phyloP scores from a whole-genome alignment of 2,797 vertebrate genomes.

The Dermochelys coriacea region DNA sequence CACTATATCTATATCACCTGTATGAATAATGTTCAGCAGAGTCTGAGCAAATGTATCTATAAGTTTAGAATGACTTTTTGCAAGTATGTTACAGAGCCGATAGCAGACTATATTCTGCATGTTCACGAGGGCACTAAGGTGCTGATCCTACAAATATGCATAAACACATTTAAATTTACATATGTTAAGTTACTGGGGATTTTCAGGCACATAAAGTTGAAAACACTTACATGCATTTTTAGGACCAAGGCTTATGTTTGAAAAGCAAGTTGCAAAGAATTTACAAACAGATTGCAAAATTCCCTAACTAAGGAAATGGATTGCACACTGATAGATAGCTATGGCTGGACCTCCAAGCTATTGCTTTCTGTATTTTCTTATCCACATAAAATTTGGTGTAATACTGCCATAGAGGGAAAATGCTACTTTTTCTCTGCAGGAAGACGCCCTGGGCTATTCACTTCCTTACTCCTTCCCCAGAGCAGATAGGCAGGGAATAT shows the following conservation, averaged over 20 bases:
- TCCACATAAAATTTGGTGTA: neutral
- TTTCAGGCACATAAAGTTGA: neutral
- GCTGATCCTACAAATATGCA: neutral
- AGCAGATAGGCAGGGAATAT: neutral
- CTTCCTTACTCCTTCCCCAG: neutral
- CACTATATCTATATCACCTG: neutral
- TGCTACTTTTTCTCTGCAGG: neutral
- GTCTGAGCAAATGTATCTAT: neutral
- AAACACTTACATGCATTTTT: neutral
- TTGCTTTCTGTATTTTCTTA: neutral
- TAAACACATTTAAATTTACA: neutral
- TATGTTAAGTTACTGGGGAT: neutral
- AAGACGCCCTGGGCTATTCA: neutral
- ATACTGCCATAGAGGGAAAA: neutral
- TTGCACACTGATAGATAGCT: neutral
- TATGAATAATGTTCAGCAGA: neutral
- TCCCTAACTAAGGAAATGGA: neutral
- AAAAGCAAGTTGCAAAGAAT: neutral
- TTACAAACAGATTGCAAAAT: neutral
- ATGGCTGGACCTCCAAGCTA: neutral
- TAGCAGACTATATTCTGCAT: neutral
- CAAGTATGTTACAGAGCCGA: neutral
- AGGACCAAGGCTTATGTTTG: neutral
- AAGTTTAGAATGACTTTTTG: neutral
- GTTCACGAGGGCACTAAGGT: neutral